A percentile compares a stretch with the other conserved stretches of the same genome.
Conservation (phyloP, 1,140 invertebrate species). For the Chionoecetes opilio region DNA sequence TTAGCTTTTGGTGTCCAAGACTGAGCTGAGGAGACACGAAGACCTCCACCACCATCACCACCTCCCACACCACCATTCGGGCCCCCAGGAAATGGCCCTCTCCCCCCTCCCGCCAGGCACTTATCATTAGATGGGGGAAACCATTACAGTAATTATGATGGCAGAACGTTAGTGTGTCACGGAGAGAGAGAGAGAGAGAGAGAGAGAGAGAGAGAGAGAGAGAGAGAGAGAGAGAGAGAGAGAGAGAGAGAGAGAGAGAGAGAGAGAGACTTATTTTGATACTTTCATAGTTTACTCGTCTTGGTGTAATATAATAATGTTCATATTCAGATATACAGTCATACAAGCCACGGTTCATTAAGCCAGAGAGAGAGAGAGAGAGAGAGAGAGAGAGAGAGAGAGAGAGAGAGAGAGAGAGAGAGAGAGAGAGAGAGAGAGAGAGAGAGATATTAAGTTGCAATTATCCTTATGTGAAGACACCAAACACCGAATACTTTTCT, state of each 20-base stretch:
- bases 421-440: too few species aligned
- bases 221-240: neutral
- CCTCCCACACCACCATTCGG: neutral
- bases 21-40: neutral
- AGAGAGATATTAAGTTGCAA: too few species aligned
- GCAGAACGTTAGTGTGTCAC: neutral
- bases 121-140: neutral
- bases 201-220: slow-evolving; percentile 34
- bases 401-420: too few species aligned
- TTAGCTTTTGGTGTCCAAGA: neutral
- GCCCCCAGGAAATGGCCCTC: neutral
- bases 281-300: too few species aligned
- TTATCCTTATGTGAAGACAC: neutral
- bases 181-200: slow-evolving; percentile 17
- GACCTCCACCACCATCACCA: neutral
- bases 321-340: too few species aligned
- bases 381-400: slow-evolving; percentile 37
- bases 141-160: slow-evolving; percentile 9
- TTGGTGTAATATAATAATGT: too few species aligned
- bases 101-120: neutral
- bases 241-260: slow-evolving; percentile 55
- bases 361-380: slow-evolving; percentile 48
- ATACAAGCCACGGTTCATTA: too few species aligned
- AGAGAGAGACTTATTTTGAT: too few species aligned
- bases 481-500: too few species aligned